phyloP scores from a whole-genome alignment of 2,888 invertebrate genomes.

The Barypeithes pellucidus region DNA sequence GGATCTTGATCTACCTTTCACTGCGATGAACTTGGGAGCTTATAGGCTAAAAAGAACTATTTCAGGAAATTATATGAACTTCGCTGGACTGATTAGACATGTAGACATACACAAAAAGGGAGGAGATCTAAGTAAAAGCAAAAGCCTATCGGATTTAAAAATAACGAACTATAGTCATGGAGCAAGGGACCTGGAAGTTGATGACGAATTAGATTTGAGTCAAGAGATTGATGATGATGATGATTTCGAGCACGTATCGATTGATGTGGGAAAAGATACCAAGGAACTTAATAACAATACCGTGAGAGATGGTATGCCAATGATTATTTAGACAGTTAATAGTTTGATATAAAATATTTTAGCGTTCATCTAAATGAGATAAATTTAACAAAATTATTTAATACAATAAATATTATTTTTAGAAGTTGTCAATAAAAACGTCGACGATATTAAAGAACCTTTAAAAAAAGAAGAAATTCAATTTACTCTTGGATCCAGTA shows the following conservation, averaged over 20 bases:
- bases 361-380: too few species aligned
- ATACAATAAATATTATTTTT: slow-evolving; percentile 15
- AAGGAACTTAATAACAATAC: slow-evolving; percentile 19
- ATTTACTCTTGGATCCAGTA: neutral
- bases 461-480: slow-evolving; percentile 9
- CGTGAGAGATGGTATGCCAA: slow-evolving; percentile 12
- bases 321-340: neutral
- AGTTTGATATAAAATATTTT: too few species aligned
- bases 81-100: slow-evolving; percentile 44
- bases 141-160: slow-evolving; percentile 45
- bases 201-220: slow-evolving; percentile 31
- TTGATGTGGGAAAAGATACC: slow-evolving; percentile 4
- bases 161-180: slow-evolving; percentile 6
- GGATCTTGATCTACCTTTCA: slow-evolving; percentile 48
- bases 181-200: slow-evolving; percentile 16
- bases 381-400: too few species aligned
- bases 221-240: slow-evolving; percentile 29
- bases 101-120: slow-evolving; percentile 39
- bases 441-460: neutral
- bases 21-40: slow-evolving; percentile 51
- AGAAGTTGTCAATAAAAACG: neutral
- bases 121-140: slow-evolving; percentile 48
- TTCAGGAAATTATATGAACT: slow-evolving; percentile 54
- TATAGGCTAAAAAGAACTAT: slow-evolving; percentile 54
- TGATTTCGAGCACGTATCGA: slow-evolving; percentile 28